Evolutionary conservation across 2,797 vertebrate genomes (phyloP), one percentile per base, ranked within the genome.

Genomic region (Trachops cirrhosus): DNA sequence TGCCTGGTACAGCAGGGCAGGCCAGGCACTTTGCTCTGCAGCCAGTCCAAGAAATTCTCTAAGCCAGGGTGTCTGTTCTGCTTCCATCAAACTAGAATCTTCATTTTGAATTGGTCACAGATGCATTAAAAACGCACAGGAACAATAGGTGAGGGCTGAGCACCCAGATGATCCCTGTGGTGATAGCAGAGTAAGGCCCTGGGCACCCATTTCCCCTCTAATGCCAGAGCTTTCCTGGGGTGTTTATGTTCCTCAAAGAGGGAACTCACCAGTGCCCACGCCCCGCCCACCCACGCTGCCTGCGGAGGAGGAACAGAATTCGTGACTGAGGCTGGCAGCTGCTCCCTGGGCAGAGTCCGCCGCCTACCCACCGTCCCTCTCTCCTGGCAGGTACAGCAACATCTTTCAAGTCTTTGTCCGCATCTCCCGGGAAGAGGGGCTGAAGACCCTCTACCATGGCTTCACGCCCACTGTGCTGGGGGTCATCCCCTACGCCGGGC

Each of bases 391-490:
- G 99, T 99, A 99, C 98, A 99, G 99, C 98, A 99, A 99, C 97
- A 99, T 99, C 73, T 96, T 99, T 57, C 99, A 99, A 0, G 99
- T 99, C 62, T 99, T 99, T 97, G 98, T 99, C 71, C 99, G 99
- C 2, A 99, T 99, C 96, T 99, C 99, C 11, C 98, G 98, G 14
- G 99, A 99, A 91, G 99, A 99, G 88, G 99, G 99, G 2, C 74
- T 99, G 97, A 99, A 99, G 98, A 99, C 99, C 0, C 71, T 99
- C 37, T 99, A 99, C 93, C 99, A 99, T 5, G 99, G 99, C 12
- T 99, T 99, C 71, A 98, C 98, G 0, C 99, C 99, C 22, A 99
- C 99, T 9, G 99, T 99, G 83, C 98, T 99, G 41, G 99, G 99
- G 0, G 99, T 99, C 22, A 98, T 99, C 70, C 99, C 99, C 0